phyloP scores from a whole-genome alignment of 2,113 vertebrate genomes.

The Ailurus styani region DNA sequence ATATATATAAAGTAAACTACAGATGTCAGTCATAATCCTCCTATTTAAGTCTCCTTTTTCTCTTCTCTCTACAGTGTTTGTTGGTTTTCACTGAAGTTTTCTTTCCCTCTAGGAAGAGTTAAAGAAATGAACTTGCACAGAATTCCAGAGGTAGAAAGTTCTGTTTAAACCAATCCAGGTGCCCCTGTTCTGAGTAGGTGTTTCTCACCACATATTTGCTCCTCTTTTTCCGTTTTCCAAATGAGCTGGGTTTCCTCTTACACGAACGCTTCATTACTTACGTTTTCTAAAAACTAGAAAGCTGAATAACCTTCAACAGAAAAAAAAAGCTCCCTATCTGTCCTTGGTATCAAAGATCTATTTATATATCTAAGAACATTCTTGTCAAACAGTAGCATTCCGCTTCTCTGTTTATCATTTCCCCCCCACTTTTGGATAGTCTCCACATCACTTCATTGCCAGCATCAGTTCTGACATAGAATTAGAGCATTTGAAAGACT shows the following conservation, averaged over 20 bases:
- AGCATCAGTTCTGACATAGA: slow-evolving; percentile 26
- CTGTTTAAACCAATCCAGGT: background rate
- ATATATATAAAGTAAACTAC: background rate
- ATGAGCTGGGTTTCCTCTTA: background rate
- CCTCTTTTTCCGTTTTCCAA: background rate
- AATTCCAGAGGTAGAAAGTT: background rate
- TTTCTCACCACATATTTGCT: background rate
- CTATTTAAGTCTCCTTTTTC: background rate
- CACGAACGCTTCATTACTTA: background rate
- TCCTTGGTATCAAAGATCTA: slow-evolving; percentile 44
- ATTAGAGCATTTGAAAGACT: slow-evolving; percentile 45
- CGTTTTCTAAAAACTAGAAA: slow-evolving; percentile 39
- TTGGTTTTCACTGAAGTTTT: background rate
- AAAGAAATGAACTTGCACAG: background rate
- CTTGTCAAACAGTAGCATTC: slow-evolving; percentile 56
- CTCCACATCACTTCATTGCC: slow-evolving; percentile 4
- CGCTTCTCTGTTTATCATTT: slow-evolving; percentile 15
- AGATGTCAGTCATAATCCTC: background rate
- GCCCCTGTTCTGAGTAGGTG: background rate
- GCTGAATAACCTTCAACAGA: slow-evolving; percentile 32
- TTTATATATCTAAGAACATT: slow-evolving; percentile 51
- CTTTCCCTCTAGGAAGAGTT: background rate
- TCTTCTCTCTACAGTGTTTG: background rate
- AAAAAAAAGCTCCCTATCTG: background rate
- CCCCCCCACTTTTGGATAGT: background rate